Evolutionary conservation across 2,797 vertebrate species (phyloP).

Genomic region (Malacoraja senta): DNA sequence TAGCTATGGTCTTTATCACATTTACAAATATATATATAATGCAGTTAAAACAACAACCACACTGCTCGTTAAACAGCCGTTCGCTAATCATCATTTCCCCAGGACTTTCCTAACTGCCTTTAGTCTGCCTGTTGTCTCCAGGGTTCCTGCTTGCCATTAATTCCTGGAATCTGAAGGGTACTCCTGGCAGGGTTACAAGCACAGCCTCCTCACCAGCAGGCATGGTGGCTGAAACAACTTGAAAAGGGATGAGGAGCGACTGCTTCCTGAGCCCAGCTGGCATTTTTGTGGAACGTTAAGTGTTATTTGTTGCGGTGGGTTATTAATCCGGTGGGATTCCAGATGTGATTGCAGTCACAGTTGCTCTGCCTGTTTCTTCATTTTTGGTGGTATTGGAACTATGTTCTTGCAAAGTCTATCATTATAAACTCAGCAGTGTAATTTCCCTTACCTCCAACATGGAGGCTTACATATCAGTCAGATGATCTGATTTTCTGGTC

Average conservation of each 20-base stretch:
- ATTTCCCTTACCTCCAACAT: background rate
- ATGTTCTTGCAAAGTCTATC: background rate
- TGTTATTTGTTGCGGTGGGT: background rate
- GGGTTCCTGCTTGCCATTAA: too few relatives aligned
- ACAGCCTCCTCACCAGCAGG: too few relatives aligned
- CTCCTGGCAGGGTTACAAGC: too few relatives aligned
- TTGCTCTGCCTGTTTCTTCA: constrained; percentile 19
- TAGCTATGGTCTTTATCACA: too few relatives aligned
- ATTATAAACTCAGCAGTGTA: background rate
- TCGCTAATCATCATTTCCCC: too few relatives aligned
- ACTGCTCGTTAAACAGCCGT: too few relatives aligned
- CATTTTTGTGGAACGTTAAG: background rate
- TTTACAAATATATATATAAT: too few relatives aligned
- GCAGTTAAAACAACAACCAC: too few relatives aligned
- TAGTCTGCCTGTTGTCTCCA: too few relatives aligned
- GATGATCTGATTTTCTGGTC: constrained; percentile 15
- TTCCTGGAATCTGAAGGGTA: too few relatives aligned
- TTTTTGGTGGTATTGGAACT: constrained; percentile 7
- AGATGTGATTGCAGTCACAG: background rate
- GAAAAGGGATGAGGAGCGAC: background rate
- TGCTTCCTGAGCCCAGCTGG: background rate
- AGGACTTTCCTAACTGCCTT: too few relatives aligned
- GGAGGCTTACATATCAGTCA: constrained; percentile 17
- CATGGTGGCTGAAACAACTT: background rate
- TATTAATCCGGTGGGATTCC: background rate